Base-by-base conservation (phyloP, 2,888 invertebrate species). In the Ypsolopha scabrella region DNA sequence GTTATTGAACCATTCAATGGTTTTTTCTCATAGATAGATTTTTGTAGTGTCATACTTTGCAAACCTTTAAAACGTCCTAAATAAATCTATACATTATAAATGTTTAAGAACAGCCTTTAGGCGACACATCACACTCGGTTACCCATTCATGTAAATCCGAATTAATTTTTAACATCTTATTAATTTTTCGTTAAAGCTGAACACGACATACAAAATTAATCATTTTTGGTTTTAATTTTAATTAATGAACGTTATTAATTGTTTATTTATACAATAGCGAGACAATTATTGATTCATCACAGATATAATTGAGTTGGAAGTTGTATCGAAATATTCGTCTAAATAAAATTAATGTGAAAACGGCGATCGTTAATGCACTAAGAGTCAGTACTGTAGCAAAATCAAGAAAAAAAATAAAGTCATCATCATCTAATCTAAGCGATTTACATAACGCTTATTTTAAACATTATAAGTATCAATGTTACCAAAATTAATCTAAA, bases 361-460 rank as follows among this genome's bases (percentile, higher is more conserved):
- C 24, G 24, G 24, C 24, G 24, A 24, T 24, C 24, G 24, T 24
- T 24, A 24, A 24, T 24, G 24, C 4, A 24, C 24, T 24, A 24
- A 24, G 24, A 24, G 2, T 24, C 24, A 24, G 24, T 24, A 24
- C 24, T 24, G 24, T 4, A 24, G 24, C 24, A 24, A 24, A 24
- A 24, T 24, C 24, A 24, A 24, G 24, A 24, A 24, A 24, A 24
- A 24, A 24, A 24, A 3, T 3, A 24, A 24, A n/a, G n/a, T n/a
- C n/a, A 24, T 24, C 24, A 10, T n/a, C 41, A 1, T 48, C 65
- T 72, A 69, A 63, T 62, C 64, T 70, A 72, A 64, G 68, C 70
- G 63, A 78, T 69, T 69, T 73, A 74, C 70, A 71, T 60, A 60
- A 74, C 55, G 63, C 73, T 72, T 41, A 48, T 11, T 11, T 50